Percentiles rank a stretch among this genome's conserved stretches.
Conservation (phyloP, 2,888 invertebrate species). For the Phalera bucephala region DNA sequence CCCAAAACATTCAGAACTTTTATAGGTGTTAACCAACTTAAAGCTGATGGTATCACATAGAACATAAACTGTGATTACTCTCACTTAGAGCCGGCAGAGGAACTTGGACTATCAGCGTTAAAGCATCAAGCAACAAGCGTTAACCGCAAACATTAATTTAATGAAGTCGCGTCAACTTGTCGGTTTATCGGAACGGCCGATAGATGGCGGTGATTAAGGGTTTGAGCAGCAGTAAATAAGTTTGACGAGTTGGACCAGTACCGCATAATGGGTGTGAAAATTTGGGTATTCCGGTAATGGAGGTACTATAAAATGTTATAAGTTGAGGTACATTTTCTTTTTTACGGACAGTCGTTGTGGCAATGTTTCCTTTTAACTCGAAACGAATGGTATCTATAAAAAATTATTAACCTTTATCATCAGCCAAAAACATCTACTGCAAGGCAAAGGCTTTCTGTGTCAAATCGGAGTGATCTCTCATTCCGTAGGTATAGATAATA, state of each 20-base stretch:
- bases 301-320: too few relatives aligned
- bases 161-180: constrained; percentile 26
- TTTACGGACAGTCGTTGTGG: too few relatives aligned
- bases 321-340: too few relatives aligned
- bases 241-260: neutral
- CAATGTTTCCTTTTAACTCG: too few relatives aligned
- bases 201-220: constrained; percentile 8
- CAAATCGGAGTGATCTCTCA: too few relatives aligned
- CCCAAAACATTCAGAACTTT: constrained; percentile 12
- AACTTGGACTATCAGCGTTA: constrained; percentile 26
- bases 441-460: too few relatives aligned
- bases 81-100: constrained; percentile 15
- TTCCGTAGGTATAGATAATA: too few relatives aligned
- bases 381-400: too few relatives aligned
- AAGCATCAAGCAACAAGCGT: constrained; percentile 16
- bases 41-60: constrained; percentile 24
- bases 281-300: neutral
- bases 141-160: constrained; percentile 24
- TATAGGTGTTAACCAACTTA: constrained; percentile 16
- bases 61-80: constrained; percentile 25
- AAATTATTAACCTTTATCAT: too few relatives aligned
- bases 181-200: constrained; percentile 22
- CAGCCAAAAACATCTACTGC: too few relatives aligned
- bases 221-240: neutral
- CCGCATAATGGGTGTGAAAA: neutral